A percentile compares a stretch with the other conserved stretches of the same genome.
These are phyloP conservation scores for Acrossocheilus wenchowensis DNA, from an alignment of 2,797 vertebrate genomes.

Conservation along the genomic window DNA sequence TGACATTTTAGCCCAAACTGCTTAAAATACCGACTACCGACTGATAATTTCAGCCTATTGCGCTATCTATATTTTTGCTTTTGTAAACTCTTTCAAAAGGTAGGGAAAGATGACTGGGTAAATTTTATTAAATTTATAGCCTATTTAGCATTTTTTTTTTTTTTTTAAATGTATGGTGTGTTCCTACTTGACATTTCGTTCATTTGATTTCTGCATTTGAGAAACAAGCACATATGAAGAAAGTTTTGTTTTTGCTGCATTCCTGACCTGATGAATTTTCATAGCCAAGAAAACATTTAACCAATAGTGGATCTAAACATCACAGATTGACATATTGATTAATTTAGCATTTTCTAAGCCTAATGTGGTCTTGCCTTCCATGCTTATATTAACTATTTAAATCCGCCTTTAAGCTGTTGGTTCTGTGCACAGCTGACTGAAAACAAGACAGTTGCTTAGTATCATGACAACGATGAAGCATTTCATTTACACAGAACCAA, in stretches of 20 bases:
- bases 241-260: not conserved
- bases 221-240: not conserved
- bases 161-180: not conserved
- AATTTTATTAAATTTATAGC: not conserved
- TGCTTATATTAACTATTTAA: conserved; percentile 22
- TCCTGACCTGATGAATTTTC: not conserved
- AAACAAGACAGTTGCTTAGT: conserved; percentile 22
- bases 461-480: not conserved
- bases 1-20: not conserved
- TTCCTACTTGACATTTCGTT: not conserved
- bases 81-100: not conserved
- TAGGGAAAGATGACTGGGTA: not conserved
- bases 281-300: not conserved
- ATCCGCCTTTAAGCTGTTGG: not conserved
- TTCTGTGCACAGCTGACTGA: not conserved
- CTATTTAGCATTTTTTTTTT: not conserved
- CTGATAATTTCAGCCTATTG: not conserved
- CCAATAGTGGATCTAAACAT: not conserved
- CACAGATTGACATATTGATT: not conserved
- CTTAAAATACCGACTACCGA: no score
- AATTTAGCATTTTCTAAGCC: not conserved
- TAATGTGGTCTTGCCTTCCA: not conserved
- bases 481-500: conserved; percentile 28
- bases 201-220: not conserved
- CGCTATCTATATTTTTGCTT: not conserved